A percentile compares a stretch with the other conserved stretches of the same genome.
Conservation (phyloP, 2,113 vertebrate species). For the Austrofundulus limnaeus region DNA sequence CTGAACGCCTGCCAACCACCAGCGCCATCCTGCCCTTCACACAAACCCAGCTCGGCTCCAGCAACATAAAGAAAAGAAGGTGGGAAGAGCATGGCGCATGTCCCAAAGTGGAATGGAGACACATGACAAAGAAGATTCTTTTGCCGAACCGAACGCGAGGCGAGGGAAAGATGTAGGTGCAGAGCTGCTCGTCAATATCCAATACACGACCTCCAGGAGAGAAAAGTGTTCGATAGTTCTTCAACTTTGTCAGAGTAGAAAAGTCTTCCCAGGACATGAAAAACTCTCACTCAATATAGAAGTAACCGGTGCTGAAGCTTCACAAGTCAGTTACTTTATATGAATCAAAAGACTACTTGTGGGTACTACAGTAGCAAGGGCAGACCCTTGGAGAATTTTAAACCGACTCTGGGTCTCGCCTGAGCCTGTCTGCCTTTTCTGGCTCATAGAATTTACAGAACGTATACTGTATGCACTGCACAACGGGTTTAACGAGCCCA, state of each 20-base stretch:
- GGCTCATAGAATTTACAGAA: conserved; percentile 8
- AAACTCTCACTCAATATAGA: conserved; percentile 18
- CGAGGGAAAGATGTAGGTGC: conserved; percentile 26
- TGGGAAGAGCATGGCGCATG: conserved; percentile 59
- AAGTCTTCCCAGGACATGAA: conserved; percentile 21
- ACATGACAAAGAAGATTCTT: conserved; percentile 37
- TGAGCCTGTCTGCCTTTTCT: not conserved
- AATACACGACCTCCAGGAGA: conserved; percentile 12
- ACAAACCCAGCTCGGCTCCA: conserved; percentile 58
- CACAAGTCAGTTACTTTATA: conserved; percentile 28
- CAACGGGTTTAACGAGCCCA: not conserved
- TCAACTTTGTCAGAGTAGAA: conserved; percentile 35
- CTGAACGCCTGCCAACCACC: conserved; percentile 53
- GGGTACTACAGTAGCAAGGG: not conserved
- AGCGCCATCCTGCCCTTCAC: conserved; percentile 57
- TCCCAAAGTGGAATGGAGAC: conserved; percentile 47
- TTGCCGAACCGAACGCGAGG: conserved; percentile 27
- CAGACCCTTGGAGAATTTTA: not conserved
- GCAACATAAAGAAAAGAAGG: conserved; percentile 49
- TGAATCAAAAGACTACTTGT: conserved; percentile 17
- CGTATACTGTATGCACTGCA: not conserved
- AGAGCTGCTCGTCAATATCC: conserved; percentile 22
- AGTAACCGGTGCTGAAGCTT: not conserved
- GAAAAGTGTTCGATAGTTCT: conserved; percentile 33
- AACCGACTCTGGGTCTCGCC: not conserved